Percentiles rank a stretch among this genome's conserved stretches.
Evolutionary conservation across 2,888 invertebrate genomes (phyloP).

Genomic region (Calephelis perditalis): DNA sequence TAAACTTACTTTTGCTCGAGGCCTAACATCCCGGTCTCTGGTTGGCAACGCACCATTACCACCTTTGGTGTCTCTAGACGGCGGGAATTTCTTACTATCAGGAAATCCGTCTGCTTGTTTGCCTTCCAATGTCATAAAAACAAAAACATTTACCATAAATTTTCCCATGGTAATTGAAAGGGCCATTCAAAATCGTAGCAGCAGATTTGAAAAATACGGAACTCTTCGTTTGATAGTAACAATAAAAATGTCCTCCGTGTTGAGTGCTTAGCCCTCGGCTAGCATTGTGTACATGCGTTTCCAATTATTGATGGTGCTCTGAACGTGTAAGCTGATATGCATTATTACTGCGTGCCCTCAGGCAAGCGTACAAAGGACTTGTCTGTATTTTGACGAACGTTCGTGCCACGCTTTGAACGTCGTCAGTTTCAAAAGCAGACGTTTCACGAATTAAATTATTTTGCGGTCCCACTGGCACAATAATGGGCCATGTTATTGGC

Average conservation of each 20-base stretch:
- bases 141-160: too few relatives aligned
- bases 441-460: slow-evolving; percentile 27
- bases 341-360: slow-evolving; percentile 33
- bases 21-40: too few relatives aligned
- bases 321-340: slow-evolving; percentile 44
- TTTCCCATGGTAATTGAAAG: too few relatives aligned
- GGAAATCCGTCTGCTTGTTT: too few relatives aligned
- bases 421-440: slow-evolving; percentile 28
- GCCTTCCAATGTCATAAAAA: too few relatives aligned
- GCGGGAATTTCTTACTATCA: too few relatives aligned
- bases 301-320: slow-evolving; percentile 48
- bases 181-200: too few relatives aligned
- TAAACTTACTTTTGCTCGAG: too few relatives aligned
- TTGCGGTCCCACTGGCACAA: slow-evolving; percentile 20
- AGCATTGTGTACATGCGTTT: slow-evolving; percentile 42
- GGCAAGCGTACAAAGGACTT: slow-evolving; percentile 27
- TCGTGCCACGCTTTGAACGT: slow-evolving; percentile 21
- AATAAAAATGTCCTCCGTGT: slow-evolving; percentile 5
- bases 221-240: not conserved
- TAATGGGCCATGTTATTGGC: slow-evolving; percentile 18
- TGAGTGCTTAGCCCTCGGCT: slow-evolving; percentile 8
- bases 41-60: too few relatives aligned
- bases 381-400: slow-evolving; percentile 23
- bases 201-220: not conserved
- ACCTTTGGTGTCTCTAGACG: too few relatives aligned